Evolutionary conservation across 2,113 vertebrate species (phyloP), one percentile per base, ranked within the genome.

Genomic region (Falco punctatus): DNA sequence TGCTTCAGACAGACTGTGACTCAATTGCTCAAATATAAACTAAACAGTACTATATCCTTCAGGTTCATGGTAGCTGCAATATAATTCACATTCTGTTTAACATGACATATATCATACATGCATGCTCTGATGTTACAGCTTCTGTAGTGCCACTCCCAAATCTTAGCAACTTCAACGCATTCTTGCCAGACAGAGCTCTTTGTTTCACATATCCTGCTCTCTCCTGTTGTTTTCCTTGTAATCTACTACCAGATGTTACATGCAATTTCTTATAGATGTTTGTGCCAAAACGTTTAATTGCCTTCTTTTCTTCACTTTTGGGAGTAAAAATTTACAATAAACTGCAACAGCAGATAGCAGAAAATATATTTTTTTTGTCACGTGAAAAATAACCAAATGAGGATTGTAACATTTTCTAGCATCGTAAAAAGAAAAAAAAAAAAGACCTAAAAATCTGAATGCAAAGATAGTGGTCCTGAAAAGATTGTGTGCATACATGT

Each of bases 61-160:
- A 74, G 46, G 49, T 46, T 74, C 59, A 32, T 17, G 12, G 42
- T 23, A 65, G 32, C 33, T 85, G 90, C 27, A 65, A 40, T 21
- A 13, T 30, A 71, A 21, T 22, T 84, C 55, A 26, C 23, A 32
- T 52, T 75, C 26, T 74, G 44, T 75, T 75, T 85, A n/a, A 69
- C 0, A 1, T 57, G 58, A 26, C 21, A 23, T 12, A 6, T 58
- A 78, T n/a, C 24, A 52, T 16, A n/a, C 0, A 0, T 48, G 24
- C 46, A 13, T 11, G 9, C 13, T 74, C 54, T 71, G 32, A 81
- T 4, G 1, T 74, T 18, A 38, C 11, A 85, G 74, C 18, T 85
- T 49, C 54, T 58, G 46, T 46, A 85, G 33, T 33, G 54, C 30
- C 74, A 54, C 66, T 93, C 78, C 81, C 58, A 87, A 69, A 61